Base-by-base conservation (phyloP, 1,140 invertebrate genomes). In the Drosophila elegans region DNA sequence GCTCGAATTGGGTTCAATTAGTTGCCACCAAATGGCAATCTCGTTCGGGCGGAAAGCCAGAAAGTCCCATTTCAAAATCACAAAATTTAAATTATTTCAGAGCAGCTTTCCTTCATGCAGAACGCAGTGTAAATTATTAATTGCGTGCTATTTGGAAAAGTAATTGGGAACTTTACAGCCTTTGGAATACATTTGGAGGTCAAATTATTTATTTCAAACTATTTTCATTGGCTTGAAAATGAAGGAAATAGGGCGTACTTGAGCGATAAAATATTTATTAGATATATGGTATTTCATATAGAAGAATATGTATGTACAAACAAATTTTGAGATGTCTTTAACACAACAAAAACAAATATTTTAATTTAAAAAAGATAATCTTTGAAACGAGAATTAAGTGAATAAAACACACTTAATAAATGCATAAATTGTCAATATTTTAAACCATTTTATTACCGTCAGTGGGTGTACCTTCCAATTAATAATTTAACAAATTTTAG, bases 1-100 rank as follows among this genome's bases (percentile, higher is more conserved):
- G 38, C 5, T 45, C 13, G 32, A 45, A 77, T 54, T 63, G 54
- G 55, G 68, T 71, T 71, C 68, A 72, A 71, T 78, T 45, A 67
- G 74, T 51, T 59, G 42, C 41, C 51, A 56, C 72, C 59, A 63
- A 51, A 74, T 49, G 72, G 44, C 55, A 39, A 10, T 9, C 5
- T 25, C 9, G 32, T 5, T 45, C 6, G 21, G n/a, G 44, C 55
- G 51, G 41, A 56, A 57, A 42, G 36, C 36, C 41, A 13, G 39
- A 52, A 74, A 45, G 7, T 42, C 21, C 11, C 21, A 48, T 36
- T 66, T 53, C 12, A 36, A 66, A 66, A 68, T 42, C 32, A n/a
- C 38, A 36, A 36, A 66, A 32, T 53, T 67, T 38, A 44, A 66
- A 66, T 66, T 52, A 44, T 52, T 45, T 53, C 21, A 38, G 38